These are phyloP conservation scores for Ochropleura plecta DNA, from an alignment of 2,888 invertebrate genomes.

Conservation along the genomic window DNA sequence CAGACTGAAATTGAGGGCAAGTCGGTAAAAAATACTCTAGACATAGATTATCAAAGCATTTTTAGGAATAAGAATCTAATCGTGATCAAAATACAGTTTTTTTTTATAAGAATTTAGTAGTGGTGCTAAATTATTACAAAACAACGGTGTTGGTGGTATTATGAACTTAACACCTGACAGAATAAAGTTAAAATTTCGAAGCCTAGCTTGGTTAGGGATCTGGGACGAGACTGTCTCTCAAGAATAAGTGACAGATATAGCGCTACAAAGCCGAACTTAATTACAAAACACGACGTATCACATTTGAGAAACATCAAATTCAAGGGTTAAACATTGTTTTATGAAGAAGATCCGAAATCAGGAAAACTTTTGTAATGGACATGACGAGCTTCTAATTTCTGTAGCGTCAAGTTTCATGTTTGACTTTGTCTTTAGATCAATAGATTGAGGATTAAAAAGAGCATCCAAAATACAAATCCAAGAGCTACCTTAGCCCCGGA, in stretches of 20 bases:
- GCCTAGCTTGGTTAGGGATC: not conserved
- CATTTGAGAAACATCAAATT: not conserved
- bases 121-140: too few species aligned
- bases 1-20: conserved; percentile 13
- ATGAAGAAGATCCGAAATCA: conserved; percentile 1
- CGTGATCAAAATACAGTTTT: too few species aligned
- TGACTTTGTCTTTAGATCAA: not conserved
- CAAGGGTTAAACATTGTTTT: conserved; percentile 18
- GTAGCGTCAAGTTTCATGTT: not conserved
- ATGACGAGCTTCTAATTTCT: conserved; percentile 7
- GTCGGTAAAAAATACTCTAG: not conserved
- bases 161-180: not conserved
- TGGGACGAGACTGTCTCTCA: not conserved
- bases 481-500: too few species aligned
- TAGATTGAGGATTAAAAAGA: not conserved
- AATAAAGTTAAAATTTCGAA: not conserved
- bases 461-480: not conserved
- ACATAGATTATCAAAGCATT: not conserved
- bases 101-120: not conserved
- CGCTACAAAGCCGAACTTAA: not conserved
- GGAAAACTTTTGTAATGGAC: conserved; percentile 27
- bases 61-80: not conserved
- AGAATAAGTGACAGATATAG: not conserved
- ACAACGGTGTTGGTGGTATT: too few species aligned
- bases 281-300: not conserved